Evolutionary conservation across 2,113 vertebrate species (phyloP).

Genomic region (Kryptolebias marmoratus): DNA sequence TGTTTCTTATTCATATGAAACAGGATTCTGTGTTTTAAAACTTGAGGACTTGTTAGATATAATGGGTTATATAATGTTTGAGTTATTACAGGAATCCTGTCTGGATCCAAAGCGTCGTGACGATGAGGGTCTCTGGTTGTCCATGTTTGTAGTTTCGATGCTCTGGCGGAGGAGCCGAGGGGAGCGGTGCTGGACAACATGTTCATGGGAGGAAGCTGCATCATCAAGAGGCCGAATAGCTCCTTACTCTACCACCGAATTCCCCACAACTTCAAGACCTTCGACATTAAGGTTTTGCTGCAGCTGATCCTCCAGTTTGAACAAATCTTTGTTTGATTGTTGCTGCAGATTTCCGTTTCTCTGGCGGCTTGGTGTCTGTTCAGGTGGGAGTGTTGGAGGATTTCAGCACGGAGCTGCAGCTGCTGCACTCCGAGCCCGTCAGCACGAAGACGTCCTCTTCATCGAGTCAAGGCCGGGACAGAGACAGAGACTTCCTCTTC

Average conservation of each 20-base stretch:
- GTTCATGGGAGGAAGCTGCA: conserved; percentile 86
- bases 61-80: no score
- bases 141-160: conserved; percentile 83
- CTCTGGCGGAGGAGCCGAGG: conserved; percentile 81
- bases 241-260: conserved; percentile 81
- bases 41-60: no score
- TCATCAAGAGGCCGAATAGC: conserved; percentile 71
- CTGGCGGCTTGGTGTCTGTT: neutral
- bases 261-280: conserved; percentile 84
- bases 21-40: no score
- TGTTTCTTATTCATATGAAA: no score
- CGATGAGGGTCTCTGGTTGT: neutral
- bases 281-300: conserved; percentile 85
- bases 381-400: conserved; percentile 83
- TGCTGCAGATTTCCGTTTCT: neutral
- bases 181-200: conserved; percentile 87
- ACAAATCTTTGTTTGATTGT: no score
- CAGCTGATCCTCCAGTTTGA: no score
- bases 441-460: neutral
- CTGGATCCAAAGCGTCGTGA: no score
- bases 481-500: accelerated
- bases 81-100: no score
- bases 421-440: conserved; percentile 26
- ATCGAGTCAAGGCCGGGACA: accelerated
- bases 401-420: conserved; percentile 47